Evolutionary conservation across 1,140 invertebrate species (phyloP), one percentile per base, ranked within the genome.

Genomic region (Wasmannia auropunctata): DNA sequence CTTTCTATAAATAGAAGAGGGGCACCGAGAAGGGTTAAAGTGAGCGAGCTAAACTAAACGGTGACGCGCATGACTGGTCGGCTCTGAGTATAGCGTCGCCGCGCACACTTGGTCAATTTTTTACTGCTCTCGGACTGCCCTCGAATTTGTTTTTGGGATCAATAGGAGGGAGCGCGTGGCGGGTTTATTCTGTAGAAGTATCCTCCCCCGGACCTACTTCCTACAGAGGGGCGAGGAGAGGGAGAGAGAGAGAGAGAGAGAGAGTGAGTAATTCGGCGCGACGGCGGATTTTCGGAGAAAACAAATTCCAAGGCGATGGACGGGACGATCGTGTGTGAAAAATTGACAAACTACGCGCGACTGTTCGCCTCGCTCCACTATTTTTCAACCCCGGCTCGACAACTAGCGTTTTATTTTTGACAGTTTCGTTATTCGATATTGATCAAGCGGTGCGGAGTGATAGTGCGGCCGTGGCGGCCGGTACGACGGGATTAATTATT

Each of bases 381-480:
- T 70, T 70, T 58, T 70, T 58, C 65, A 49, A 25, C 14, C 28
- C 2, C 28, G 34, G 19, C 37, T 46, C 25, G 37, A 72, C 79
- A 83, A 83, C 40, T 83, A 58, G 28, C 51, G 67, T 74, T 83
- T 83, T 83, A 83, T 83, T 83, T 83, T 46, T 58, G 79, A 83
- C 79, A 83, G 79, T 83, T 72, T 60, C 40, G 79, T 58, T 74
- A 81, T 83, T 83, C 51, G 79, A 74, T 83, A 83, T 83, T 60
- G 79, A 83, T 83, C 69, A 63, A 79, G 60, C 37, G 34, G 37
- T 22, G 34, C 34, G 19, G 28, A 46, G 43, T 25, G 67, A 83
- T 83, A 83, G 79, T 58, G 79, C 79, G 79, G 67, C 43, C 40
- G 14, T 51, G 37, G 37, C 54, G 34, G 25, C 34, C 19, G 43